Evolutionary conservation across 1,140 invertebrate species (phyloP).

Genomic region (Maniola jurtina): DNA sequence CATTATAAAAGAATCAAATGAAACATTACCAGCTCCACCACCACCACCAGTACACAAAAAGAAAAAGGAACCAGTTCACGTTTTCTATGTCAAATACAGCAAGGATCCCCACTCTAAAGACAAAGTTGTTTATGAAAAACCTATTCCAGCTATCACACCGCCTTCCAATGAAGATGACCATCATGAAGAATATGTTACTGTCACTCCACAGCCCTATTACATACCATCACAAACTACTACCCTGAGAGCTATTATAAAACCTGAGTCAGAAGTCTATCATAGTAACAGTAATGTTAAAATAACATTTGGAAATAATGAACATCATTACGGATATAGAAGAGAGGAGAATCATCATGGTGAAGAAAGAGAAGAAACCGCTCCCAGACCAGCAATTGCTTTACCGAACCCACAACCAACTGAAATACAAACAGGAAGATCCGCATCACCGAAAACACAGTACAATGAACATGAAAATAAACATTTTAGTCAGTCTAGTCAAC

Average conservation of each 20-base stretch:
- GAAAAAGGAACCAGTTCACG: constrained; percentile 90
- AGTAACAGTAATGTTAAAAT: constrained; percentile 86
- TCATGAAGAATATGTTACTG: constrained; percentile 72
- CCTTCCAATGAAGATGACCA: constrained; percentile 81
- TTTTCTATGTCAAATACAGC: constrained; percentile 94
- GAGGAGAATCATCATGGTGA: constrained; percentile 77
- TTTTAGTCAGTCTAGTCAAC: constrained; percentile 44
- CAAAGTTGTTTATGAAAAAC: constrained; percentile 87
- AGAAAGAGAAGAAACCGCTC: constrained; percentile 79
- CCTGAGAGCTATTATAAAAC: constrained; percentile 88
- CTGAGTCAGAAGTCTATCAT: constrained; percentile 90
- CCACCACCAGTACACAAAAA: constrained; percentile 79
- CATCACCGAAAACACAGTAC: constrained; percentile 50
- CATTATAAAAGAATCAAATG: constrained; percentile 93
- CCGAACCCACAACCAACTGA: constrained; percentile 66
- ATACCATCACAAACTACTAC: constrained; percentile 84
- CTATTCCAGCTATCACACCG: constrained; percentile 86
- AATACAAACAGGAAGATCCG: constrained; percentile 54
- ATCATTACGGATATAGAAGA: constrained; percentile 76
- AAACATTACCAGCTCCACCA: constrained; percentile 85
- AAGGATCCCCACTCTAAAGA: constrained; percentile 86
- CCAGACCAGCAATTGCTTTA: constrained; percentile 80
- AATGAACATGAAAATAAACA: constrained; percentile 52
- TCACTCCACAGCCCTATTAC: constrained; percentile 70
- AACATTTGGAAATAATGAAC: constrained; percentile 84